Evolutionary conservation across 2,888 invertebrate species (phyloP).

Genomic region (Azorinus chamasolen): DNA sequence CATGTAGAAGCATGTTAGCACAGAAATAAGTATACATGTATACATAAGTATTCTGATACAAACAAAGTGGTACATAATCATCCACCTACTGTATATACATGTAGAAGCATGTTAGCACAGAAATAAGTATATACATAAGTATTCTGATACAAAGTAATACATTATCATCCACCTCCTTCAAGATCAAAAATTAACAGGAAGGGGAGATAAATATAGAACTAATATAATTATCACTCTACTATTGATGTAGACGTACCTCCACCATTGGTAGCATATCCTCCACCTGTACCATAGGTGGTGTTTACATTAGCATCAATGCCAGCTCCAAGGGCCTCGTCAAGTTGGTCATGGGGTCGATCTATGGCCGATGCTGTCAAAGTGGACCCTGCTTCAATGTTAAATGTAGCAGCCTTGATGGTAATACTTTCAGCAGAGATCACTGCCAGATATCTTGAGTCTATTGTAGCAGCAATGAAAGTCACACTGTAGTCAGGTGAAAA

Average conservation of each 20-base stretch:
- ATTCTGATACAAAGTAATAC: no score
- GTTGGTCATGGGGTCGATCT: slow-evolving; percentile 68
- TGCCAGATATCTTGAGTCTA: slow-evolving; percentile 70
- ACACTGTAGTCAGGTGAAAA: slow-evolving; percentile 68
- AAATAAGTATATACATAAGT: no score
- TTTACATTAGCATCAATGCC: slow-evolving; percentile 48
- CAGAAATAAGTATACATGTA: no score
- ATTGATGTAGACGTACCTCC: slow-evolving; percentile 71
- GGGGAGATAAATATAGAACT: no score
- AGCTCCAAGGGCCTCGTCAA: slow-evolving; percentile 65
- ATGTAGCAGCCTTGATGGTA: slow-evolving; percentile 54
- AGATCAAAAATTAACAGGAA: no score
- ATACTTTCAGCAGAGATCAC: slow-evolving; percentile 74
- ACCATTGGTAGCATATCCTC: slow-evolving; percentile 74
- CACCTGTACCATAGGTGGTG: slow-evolving; percentile 66
- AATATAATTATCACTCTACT: no score
- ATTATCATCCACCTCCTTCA: no score
- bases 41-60: no score
- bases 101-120: no score
- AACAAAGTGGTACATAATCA: no score
- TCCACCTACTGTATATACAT: no score
- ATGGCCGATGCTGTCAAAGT: slow-evolving; percentile 70
- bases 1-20: no score
- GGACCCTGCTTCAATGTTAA: slow-evolving; percentile 77
- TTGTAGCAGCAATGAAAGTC: slow-evolving; percentile 54